These are phyloP conservation scores for Helarctos malayanus DNA, from an alignment of 2,797 vertebrate species.

Conservation along the genomic window DNA sequence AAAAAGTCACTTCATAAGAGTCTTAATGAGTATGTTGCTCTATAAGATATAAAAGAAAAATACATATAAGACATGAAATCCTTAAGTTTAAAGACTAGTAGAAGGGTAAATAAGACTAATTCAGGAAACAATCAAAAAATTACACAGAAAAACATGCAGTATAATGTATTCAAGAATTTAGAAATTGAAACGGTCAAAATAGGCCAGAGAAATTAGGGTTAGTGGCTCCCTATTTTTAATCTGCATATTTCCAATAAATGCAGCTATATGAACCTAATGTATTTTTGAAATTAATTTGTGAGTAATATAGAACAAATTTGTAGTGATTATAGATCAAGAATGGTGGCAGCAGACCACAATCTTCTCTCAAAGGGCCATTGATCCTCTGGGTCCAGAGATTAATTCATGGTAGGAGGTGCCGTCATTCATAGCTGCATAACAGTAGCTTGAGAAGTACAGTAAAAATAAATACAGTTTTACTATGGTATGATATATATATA, in stretches of 20 bases:
- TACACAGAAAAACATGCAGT: neutral
- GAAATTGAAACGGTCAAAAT: neutral
- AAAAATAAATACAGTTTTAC: neutral
- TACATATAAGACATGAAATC: neutral
- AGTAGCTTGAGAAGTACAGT: neutral
- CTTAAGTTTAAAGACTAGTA: neutral
- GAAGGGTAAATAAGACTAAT: neutral
- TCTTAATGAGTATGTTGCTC: neutral
- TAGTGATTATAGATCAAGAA: neutral
- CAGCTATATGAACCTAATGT: neutral
- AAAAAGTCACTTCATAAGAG: neutral
- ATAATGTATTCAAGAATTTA: neutral
- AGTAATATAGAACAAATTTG: neutral
- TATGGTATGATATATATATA: neutral
- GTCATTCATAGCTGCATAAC: neutral
- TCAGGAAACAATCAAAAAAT: neutral
- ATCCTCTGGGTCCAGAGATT: neutral
- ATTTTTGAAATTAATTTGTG: constrained; percentile 14
- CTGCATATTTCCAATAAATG: neutral
- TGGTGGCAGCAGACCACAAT: neutral
- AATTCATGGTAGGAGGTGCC: neutral
- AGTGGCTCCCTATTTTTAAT: neutral
- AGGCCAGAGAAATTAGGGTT: neutral
- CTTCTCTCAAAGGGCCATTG: neutral
- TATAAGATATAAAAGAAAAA: neutral